Evolutionary conservation across 1,140 invertebrate species (phyloP).

Genomic region (Sweltsa coloradensis): DNA sequence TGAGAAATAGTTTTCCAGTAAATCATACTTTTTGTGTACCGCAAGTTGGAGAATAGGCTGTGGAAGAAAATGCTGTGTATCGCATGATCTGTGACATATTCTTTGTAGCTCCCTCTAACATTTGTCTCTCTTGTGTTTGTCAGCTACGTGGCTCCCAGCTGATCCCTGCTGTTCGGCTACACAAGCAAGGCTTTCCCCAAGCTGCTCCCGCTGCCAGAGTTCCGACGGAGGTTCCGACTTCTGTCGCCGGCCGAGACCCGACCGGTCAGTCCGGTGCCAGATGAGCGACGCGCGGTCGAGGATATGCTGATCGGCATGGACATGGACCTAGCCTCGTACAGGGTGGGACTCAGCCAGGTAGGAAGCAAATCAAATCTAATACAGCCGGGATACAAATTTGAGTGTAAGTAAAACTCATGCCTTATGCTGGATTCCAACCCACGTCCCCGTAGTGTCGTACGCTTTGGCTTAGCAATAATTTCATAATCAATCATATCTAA

Average conservation of each 20-base stretch:
- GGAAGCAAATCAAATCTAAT: too few species aligned
- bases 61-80: too few species aligned
- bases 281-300: constrained; percentile 54
- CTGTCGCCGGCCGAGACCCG: constrained; percentile 41
- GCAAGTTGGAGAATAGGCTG: too few species aligned
- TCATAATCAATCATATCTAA: too few species aligned
- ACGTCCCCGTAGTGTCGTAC: too few species aligned
- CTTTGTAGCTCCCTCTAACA: background rate
- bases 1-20: too few species aligned
- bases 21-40: too few species aligned
- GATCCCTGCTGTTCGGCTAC: constrained; percentile 73
- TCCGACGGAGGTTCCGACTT: constrained; percentile 69
- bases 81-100: background rate
- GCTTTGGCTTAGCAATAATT: too few species aligned
- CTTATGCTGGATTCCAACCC: too few species aligned
- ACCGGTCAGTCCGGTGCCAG: constrained; percentile 39
- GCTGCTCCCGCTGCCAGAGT: constrained; percentile 75
- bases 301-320: constrained; percentile 76
- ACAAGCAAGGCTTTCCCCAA: constrained; percentile 91
- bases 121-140: constrained; percentile 19
- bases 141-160: constrained; percentile 84
- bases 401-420: too few species aligned
- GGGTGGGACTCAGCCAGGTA: constrained; percentile 85
- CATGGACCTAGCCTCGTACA: constrained; percentile 72
- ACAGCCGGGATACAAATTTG: too few species aligned